Percentiles rank a stretch among this genome's conserved stretches.
Conservation (phyloP, 2,113 vertebrate genomes). For the Hystrix cristata region DNA sequence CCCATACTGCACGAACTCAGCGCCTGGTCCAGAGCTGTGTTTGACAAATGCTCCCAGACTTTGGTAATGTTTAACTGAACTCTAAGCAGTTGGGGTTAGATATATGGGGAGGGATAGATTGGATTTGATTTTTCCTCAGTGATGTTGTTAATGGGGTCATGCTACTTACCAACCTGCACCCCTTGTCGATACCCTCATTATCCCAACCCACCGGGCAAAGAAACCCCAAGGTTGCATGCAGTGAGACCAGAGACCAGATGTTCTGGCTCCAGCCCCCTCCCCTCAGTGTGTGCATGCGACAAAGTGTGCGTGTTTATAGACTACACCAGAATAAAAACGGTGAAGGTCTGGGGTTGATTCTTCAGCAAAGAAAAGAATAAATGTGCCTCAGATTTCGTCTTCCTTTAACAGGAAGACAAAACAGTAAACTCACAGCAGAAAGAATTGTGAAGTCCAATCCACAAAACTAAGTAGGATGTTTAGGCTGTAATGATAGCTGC, state of each 20-base stretch:
- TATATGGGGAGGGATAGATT: background rate
- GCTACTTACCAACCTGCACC: background rate
- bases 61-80: background rate
- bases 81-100: background rate
- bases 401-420: conserved; percentile 16
- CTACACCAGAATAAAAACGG: conserved; percentile 13
- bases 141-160: background rate
- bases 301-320: background rate
- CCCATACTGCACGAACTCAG: background rate
- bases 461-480: conserved; percentile 3
- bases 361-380: conserved; percentile 46
- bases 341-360: conserved; percentile 34
- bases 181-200: background rate
- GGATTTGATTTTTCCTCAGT: background rate
- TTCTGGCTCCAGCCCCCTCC: background rate
- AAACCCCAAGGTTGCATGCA: too few relatives aligned
- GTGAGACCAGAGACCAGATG: background rate
- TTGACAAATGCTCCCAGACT: background rate
- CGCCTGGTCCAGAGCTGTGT: background rate
- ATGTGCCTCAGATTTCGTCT: background rate
- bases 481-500: background rate
- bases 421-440: background rate
- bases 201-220: background rate
- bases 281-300: background rate
- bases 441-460: background rate